phyloP scores from a whole-genome alignment of 2,113 vertebrate genomes.

The Athene cunicularia region DNA sequence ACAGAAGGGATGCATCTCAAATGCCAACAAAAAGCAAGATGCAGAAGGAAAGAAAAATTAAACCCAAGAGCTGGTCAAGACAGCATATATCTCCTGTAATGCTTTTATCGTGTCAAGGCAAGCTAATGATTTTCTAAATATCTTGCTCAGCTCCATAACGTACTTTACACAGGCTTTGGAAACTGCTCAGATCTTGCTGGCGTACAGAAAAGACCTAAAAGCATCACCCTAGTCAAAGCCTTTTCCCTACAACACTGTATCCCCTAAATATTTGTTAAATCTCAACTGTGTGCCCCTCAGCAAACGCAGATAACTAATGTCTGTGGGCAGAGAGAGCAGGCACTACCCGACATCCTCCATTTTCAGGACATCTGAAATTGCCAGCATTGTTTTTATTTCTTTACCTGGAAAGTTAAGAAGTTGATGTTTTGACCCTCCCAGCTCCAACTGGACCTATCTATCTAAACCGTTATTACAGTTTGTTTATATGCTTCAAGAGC shows the following conservation, averaged over 20 bases:
- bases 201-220: not conserved
- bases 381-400: not conserved
- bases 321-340: not conserved
- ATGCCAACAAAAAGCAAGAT: not conserved
- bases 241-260: not conserved
- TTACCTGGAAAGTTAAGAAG: not conserved
- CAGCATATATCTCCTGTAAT: not conserved
- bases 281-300: not conserved
- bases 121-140: not conserved
- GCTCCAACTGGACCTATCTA: not conserved
- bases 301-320: not conserved
- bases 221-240: not conserved
- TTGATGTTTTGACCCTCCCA: not conserved
- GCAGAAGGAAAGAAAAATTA: not conserved
- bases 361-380: not conserved
- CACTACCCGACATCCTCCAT: not conserved
- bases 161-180: not conserved
- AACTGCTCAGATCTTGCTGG: not conserved
- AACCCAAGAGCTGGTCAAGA: not conserved
- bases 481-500: not conserved
- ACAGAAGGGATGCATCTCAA: not conserved
- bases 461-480: not conserved
- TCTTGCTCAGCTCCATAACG: not conserved
- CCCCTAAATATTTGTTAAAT: not conserved
- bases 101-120: not conserved